Percentiles rank a stretch among this genome's conserved stretches.
Conservation (phyloP, 2,113 vertebrate species). For the Nesoenas mayeri region DNA sequence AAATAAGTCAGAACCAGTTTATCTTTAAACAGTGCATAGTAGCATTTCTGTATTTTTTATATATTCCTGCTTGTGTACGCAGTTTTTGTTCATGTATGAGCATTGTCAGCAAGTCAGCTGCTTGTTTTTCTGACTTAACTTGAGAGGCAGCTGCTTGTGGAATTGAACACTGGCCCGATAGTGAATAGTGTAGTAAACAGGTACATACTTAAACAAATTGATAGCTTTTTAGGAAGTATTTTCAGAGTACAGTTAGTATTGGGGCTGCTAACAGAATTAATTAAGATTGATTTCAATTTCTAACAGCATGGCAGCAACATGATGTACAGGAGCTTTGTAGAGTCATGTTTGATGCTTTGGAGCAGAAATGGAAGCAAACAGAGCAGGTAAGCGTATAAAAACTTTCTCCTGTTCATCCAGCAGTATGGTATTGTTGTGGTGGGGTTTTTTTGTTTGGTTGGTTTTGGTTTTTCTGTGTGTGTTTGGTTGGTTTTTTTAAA, state of each 20-base stretch:
- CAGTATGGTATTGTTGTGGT: background rate
- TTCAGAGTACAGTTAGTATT: background rate
- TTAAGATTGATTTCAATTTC: slow-evolving; percentile 31
- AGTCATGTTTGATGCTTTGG: slow-evolving; percentile 99
- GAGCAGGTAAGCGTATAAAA: slow-evolving; percentile 85
- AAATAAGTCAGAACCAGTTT: background rate
- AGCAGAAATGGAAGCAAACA: slow-evolving; percentile 99
- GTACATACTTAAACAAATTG: background rate
- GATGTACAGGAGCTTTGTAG: slow-evolving; percentile 99
- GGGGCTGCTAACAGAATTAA: background rate
- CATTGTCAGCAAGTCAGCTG: background rate
- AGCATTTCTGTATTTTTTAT: background rate
- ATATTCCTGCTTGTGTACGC: background rate
- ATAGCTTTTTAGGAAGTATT: background rate
- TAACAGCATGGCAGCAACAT: slow-evolving; percentile 97
- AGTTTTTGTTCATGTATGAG: background rate
- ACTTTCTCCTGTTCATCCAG: background rate
- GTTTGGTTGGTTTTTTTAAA: background rate
- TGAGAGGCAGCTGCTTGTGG: background rate
- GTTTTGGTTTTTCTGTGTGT: no score
- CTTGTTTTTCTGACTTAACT: background rate
- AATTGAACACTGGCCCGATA: background rate
- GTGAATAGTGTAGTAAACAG: background rate
- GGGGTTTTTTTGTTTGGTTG: background rate
- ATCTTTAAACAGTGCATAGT: background rate